Evolutionary conservation across 2,888 invertebrate genomes (phyloP).

Genomic region (Ophion ellenae): DNA sequence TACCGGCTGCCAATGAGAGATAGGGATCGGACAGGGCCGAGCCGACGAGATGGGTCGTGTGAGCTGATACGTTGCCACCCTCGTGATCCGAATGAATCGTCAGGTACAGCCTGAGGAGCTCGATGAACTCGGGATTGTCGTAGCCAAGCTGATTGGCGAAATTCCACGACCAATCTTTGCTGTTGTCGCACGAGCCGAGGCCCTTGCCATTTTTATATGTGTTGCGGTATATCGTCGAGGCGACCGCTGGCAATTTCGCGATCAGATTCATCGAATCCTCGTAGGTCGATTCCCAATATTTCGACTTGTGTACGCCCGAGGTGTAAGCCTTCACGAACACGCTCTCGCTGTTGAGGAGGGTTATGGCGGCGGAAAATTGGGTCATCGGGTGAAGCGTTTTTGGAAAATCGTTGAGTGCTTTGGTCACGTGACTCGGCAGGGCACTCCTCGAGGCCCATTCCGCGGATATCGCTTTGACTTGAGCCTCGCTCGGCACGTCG

Average conservation of each 20-base stretch:
- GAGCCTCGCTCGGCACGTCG: constrained; percentile 92
- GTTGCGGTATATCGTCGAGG: constrained; percentile 97
- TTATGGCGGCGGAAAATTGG: constrained; percentile 95
- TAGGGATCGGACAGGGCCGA: constrained; percentile 97
- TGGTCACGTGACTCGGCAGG: constrained; percentile 96
- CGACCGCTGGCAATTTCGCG: constrained; percentile 96
- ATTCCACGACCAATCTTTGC: constrained; percentile 97
- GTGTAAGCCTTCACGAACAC: constrained; percentile 95
- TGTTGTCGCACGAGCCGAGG: constrained; percentile 94
- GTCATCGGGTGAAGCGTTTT: constrained; percentile 96
- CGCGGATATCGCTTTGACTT: constrained; percentile 85
- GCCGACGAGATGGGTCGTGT: constrained; percentile 96
- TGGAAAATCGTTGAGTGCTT: constrained; percentile 96
- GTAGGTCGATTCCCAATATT: constrained; percentile 96
- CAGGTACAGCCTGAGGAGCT: constrained; percentile 96
- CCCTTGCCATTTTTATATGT: constrained; percentile 89
- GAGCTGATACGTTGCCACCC: constrained; percentile 98
- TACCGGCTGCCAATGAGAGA: constrained; percentile 95
- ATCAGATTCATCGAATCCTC: constrained; percentile 98
- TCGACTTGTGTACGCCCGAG: constrained; percentile 93
- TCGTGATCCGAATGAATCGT: constrained; percentile 97
- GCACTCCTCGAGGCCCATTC: constrained; percentile 89
- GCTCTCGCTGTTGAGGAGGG: constrained; percentile 96
- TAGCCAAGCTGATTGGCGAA: constrained; percentile 96
- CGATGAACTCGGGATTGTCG: constrained; percentile 92